Conservation (phyloP, 2,797 vertebrate genomes). For the Enteromius thamalakanensis region DNA sequence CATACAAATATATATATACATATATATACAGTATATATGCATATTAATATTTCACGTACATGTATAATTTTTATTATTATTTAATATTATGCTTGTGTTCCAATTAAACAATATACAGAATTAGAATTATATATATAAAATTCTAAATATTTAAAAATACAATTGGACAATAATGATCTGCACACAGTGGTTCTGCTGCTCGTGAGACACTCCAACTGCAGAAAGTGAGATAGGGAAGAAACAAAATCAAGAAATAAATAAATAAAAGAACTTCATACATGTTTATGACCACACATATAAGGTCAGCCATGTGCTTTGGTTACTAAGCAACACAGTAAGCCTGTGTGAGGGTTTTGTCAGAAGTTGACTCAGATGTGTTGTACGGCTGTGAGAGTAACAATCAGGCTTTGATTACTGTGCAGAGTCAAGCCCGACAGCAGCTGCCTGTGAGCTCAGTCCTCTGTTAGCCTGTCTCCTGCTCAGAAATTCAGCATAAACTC, state of each 20-base stretch:
- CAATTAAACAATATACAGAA: too few relatives aligned
- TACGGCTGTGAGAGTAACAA: conserved; percentile 60
- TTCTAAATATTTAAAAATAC: not conserved
- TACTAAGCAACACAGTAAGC: conserved; percentile 81
- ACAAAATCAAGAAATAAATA: conserved; percentile 65
- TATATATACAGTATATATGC: too few relatives aligned
- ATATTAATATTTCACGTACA: too few relatives aligned
- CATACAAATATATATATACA: too few relatives aligned
- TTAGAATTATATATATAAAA: too few relatives aligned
- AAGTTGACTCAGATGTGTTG: conserved; percentile 72
- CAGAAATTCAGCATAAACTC: not conserved
- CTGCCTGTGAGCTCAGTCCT: conserved; percentile 20
- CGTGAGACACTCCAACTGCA: not conserved
- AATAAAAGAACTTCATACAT: conserved; percentile 81
- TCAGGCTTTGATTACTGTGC: conserved; percentile 37
- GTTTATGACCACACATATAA: conserved; percentile 80
- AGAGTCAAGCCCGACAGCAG: conserved; percentile 30
- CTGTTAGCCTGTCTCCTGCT: not conserved
- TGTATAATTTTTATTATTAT: too few relatives aligned
- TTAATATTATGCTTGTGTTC: not conserved
- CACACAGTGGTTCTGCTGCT: not conserved
- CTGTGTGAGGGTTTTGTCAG: conserved; percentile 72
- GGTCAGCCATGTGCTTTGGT: conserved; percentile 81
- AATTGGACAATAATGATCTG: not conserved
- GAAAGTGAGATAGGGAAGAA: conserved; percentile 32